Evolutionary conservation across 2,888 invertebrate genomes (phyloP).

Genomic region (Chrysotoxum bicinctum): DNA sequence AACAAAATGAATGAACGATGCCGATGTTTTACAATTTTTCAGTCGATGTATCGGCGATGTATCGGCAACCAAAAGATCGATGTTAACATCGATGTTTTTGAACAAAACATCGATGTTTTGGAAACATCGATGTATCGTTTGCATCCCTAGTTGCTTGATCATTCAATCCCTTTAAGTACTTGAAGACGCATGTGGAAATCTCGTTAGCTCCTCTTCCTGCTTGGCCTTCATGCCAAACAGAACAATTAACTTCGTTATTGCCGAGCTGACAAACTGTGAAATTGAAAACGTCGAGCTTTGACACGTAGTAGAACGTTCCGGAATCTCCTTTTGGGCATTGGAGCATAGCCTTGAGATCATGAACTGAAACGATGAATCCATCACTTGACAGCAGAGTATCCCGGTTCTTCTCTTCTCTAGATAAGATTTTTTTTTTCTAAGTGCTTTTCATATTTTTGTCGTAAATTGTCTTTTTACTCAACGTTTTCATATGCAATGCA

Average conservation of each 20-base stretch:
- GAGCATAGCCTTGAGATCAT: slow-evolving; percentile 76
- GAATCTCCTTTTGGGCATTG: slow-evolving; percentile 67
- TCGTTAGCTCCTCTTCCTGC: slow-evolving; percentile 41
- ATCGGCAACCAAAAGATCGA: too few relatives aligned
- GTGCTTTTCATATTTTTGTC: slow-evolving; percentile 73
- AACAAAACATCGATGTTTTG: too few relatives aligned
- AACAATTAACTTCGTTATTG: slow-evolving; percentile 15
- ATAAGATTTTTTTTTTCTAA: slow-evolving; percentile 73
- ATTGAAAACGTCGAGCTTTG: slow-evolving; percentile 76
- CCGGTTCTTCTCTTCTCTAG: slow-evolving; percentile 41
- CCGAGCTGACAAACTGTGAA: slow-evolving; percentile 76
- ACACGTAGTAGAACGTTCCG: slow-evolving; percentile 76
- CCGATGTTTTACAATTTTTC: too few relatives aligned
- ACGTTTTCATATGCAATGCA: slow-evolving; percentile 36
- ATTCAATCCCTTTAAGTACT: slow-evolving; percentile 74
- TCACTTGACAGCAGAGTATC: slow-evolving; percentile 73
- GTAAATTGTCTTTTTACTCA: slow-evolving; percentile 62
- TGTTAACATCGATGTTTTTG: too few relatives aligned
- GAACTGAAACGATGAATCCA: slow-evolving; percentile 67
- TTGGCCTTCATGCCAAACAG: slow-evolving; percentile 77
- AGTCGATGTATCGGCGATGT: too few relatives aligned
- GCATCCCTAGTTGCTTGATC: too few relatives aligned
- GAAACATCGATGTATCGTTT: too few relatives aligned
- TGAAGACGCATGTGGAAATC: slow-evolving; percentile 53
- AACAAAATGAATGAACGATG: too few relatives aligned